phyloP scores from a whole-genome alignment of 2,113 vertebrate genomes.

The Eublepharis macularius region DNA sequence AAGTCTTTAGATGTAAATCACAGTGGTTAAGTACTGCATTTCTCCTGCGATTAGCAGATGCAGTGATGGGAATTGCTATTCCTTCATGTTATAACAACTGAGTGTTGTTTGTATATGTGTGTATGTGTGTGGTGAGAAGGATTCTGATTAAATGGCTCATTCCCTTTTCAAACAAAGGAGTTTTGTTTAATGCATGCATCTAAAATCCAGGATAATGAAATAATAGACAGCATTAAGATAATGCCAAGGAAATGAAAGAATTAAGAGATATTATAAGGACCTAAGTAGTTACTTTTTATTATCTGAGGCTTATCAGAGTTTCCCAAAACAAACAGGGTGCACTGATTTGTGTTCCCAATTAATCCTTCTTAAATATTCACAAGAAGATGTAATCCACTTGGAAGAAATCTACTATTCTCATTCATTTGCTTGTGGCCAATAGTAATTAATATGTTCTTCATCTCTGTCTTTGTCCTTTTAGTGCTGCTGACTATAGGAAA shows the following conservation, averaged over 20 bases:
- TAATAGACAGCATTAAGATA: slow-evolving; percentile 2
- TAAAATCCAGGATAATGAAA: slow-evolving; percentile 10
- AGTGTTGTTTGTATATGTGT: too few relatives aligned
- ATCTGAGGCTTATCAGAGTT: slow-evolving; percentile 11
- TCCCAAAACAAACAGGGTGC: slow-evolving; percentile 16
- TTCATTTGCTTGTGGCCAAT: not conserved
- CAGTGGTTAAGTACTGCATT: not conserved
- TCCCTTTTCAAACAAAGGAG: not conserved
- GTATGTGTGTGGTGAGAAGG: too few relatives aligned
- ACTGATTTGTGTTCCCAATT: not conserved
- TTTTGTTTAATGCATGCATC: not conserved
- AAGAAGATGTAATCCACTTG: slow-evolving; percentile 7
- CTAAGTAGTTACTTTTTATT: slow-evolving; percentile 1
- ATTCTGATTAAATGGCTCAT: not conserved
- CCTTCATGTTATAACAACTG: not conserved
- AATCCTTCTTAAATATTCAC: slow-evolving; percentile 7
- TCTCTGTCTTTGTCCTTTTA: not conserved
- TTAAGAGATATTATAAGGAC: not conserved
- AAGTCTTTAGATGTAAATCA: not conserved
- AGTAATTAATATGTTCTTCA: not conserved
- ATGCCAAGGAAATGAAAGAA: slow-evolving; percentile 5
- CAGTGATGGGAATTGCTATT: not conserved
- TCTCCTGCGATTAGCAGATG: not conserved
- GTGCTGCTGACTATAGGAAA: too few relatives aligned
- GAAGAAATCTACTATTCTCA: not conserved